These are phyloP conservation scores for Chouioia cunea DNA, from an alignment of 2,888 invertebrate species.

Conservation along the genomic window DNA sequence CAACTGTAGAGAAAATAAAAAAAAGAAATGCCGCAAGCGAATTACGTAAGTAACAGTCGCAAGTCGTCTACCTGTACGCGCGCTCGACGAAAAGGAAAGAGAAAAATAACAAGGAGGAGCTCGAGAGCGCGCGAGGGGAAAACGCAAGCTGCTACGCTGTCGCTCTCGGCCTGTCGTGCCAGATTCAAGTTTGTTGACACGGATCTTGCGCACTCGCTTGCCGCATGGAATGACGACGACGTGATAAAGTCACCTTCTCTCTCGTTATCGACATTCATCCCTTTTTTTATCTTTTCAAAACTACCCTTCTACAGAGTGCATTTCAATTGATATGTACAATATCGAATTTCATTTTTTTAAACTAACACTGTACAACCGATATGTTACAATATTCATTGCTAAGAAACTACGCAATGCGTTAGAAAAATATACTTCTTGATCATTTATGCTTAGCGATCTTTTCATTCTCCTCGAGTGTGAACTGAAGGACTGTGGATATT, in stretches of 20 bases:
- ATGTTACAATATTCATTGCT: background rate
- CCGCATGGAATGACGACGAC: slow-evolving; percentile 29
- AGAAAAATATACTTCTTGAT: slow-evolving; percentile 40
- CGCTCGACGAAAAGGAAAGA: slow-evolving; percentile 3
- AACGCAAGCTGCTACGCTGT: slow-evolving; percentile 38
- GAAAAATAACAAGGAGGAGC: background rate
- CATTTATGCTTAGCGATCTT: slow-evolving; percentile 59
- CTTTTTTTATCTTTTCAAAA: background rate
- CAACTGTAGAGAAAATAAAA: background rate
- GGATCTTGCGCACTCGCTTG: slow-evolving; percentile 53
- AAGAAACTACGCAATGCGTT: background rate
- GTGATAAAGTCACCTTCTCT: slow-evolving; percentile 19
- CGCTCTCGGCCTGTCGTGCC: slow-evolving; percentile 53
- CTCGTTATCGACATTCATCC: slow-evolving; percentile 26
- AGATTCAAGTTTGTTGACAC: slow-evolving; percentile 62
- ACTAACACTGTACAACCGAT: slow-evolving; percentile 23
- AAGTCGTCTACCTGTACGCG: slow-evolving; percentile 1
- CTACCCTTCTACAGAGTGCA: slow-evolving; percentile 16
- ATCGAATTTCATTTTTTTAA: slow-evolving; percentile 8
- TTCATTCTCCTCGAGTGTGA: slow-evolving; percentile 79
- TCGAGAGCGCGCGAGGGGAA: slow-evolving; percentile 1
- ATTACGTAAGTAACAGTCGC: slow-evolving; percentile 24
- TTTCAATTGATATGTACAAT: slow-evolving; percentile 18
- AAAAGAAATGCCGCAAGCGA: background rate
- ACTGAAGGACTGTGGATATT: slow-evolving; percentile 86